Evolutionary conservation across 2,113 vertebrate species (phyloP).

Genomic region (Nycticorax nycticorax): DNA sequence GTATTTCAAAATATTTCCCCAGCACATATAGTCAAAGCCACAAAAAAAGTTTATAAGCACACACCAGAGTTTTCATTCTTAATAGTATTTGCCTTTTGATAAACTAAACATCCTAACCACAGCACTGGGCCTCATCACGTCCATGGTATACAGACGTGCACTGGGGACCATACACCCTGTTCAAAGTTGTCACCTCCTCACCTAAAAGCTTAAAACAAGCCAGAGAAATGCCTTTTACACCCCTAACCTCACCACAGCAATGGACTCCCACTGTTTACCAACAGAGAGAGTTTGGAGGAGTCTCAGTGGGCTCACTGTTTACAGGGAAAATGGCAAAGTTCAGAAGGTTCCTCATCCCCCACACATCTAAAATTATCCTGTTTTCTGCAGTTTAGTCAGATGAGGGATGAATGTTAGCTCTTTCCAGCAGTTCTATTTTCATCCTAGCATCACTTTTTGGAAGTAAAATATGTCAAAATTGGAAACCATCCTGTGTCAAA

Average conservation of each 20-base stretch:
- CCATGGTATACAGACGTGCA: accelerated
- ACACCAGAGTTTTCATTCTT: not conserved
- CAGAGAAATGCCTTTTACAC: not conserved
- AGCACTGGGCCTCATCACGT: not conserved
- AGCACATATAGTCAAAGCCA: not conserved
- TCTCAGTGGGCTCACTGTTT: not conserved
- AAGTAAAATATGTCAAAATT: constrained; percentile 25
- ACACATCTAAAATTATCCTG: constrained; percentile 56
- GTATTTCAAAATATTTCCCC: not conserved
- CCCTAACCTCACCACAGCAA: not conserved
- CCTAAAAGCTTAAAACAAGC: not conserved
- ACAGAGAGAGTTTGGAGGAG: not conserved
- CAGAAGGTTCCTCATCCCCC: constrained; percentile 39
- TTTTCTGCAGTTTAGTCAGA: constrained; percentile 35
- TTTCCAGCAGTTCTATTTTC: constrained; percentile 57
- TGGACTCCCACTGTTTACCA: not conserved
- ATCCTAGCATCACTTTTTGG: not conserved
- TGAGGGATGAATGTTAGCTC: not conserved
- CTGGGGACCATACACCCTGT: not conserved
- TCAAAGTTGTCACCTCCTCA: not conserved
- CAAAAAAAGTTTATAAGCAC: not conserved
- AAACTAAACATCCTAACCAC: not conserved
- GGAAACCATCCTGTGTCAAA: constrained; percentile 9
- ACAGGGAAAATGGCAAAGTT: constrained; percentile 35
- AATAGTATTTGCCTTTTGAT: not conserved